A percentile compares a stretch with the other conserved stretches of the same genome.
phyloP scores from a whole-genome alignment of 2,888 invertebrate species.

The Caenorhabditis becei region DNA sequence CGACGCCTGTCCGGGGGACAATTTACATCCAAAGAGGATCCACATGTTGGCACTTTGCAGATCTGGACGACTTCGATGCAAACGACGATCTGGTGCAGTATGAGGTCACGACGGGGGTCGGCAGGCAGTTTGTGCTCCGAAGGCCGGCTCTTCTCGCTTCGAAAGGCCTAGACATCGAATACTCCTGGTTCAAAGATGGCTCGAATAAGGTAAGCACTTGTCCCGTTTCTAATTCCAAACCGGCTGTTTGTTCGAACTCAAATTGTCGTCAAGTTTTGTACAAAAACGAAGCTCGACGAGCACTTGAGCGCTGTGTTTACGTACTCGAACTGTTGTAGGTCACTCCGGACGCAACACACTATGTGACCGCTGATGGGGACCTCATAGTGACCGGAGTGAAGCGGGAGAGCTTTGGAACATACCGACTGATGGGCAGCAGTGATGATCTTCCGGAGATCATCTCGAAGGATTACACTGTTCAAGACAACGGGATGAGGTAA shows the following conservation, averaged over 20 bases:
- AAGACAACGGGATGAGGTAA: conserved; percentile 54
- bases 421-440: conserved; percentile 57
- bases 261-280: conserved; percentile 23
- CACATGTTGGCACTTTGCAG: conserved; percentile 49
- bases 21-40: conserved; percentile 24
- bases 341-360: conserved; percentile 70
- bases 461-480: conserved; percentile 50
- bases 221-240: too few species aligned
- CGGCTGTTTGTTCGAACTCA: conserved; percentile 15
- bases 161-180: conserved; percentile 36
- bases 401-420: conserved; percentile 59
- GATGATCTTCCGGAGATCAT: conserved; percentile 58
- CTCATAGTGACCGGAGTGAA: conserved; percentile 70
- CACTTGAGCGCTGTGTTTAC: conserved; percentile 43
- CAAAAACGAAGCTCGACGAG: conserved; percentile 32
- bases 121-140: conserved; percentile 55
- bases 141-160: conserved; percentile 48
- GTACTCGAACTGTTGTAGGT: conserved; percentile 66
- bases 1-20: conserved; percentile 1
- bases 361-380: conserved; percentile 73
- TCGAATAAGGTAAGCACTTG: conserved; percentile 43
- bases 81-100: conserved; percentile 52
- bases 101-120: conserved; percentile 53
- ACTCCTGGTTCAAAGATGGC: conserved; percentile 60
- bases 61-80: conserved; percentile 58